phyloP scores from a whole-genome alignment of 2,113 vertebrate genomes.

The Scortum barcoo region DNA sequence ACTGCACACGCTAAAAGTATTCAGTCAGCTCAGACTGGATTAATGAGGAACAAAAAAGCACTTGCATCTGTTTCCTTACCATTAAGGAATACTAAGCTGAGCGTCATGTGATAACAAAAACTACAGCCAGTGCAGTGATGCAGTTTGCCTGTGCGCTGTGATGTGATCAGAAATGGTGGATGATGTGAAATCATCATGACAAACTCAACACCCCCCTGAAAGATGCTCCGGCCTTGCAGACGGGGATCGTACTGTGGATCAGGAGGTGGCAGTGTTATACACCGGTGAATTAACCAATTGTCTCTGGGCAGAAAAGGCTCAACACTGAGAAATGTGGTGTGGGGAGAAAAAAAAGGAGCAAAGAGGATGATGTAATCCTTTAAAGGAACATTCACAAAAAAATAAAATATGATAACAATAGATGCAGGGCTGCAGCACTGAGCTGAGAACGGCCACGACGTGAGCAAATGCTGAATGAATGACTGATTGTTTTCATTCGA shows the following conservation, averaged over 20 bases:
- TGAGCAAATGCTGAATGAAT: not conserved
- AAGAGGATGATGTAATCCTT: constrained; percentile 80
- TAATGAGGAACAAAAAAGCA: constrained; percentile 9
- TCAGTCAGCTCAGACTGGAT: not conserved
- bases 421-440: not conserved
- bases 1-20: not conserved
- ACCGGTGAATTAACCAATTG: constrained; percentile 79
- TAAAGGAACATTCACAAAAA: constrained; percentile 71
- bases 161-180: not conserved
- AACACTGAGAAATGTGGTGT: constrained; percentile 70
- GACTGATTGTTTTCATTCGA: not conserved
- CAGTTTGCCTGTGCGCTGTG: too few relatives aligned
- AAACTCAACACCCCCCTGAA: constrained; percentile 15
- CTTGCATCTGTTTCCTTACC: constrained; percentile 7
- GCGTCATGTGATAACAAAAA: constrained; percentile 5
- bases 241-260: constrained; percentile 36
- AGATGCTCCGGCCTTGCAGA: constrained; percentile 26
- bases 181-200: constrained; percentile 19
- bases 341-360: constrained; percentile 44
- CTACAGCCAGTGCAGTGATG: not conserved
- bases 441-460: not conserved
- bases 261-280: constrained; percentile 77
- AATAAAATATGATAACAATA: constrained; percentile 32
- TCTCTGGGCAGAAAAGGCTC: constrained; percentile 83
- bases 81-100: constrained; percentile 1